Evolutionary conservation across 2,113 vertebrate species (phyloP).

Genomic region (Macquaria ambigua): DNA sequence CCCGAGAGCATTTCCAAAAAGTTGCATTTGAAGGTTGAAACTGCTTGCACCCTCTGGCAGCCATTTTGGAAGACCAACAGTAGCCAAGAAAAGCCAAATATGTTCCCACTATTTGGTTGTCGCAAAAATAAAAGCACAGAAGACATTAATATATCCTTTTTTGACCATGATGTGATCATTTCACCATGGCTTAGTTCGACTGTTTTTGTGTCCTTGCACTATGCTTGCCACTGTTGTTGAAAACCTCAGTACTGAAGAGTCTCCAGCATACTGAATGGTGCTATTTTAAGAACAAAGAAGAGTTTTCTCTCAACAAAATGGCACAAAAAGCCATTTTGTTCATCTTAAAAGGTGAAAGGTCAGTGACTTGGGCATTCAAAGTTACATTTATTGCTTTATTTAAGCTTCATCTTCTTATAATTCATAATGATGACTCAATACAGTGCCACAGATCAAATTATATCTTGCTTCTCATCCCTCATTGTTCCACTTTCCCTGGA

Average conservation of each 20-base stretch:
- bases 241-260: neutral
- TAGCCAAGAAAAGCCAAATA: neutral
- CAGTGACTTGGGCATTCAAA: neutral
- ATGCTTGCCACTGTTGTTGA: neutral
- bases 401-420: neutral
- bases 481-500: neutral
- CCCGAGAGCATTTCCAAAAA: neutral
- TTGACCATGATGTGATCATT: neutral
- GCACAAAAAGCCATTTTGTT: conserved; percentile 15
- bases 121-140: neutral
- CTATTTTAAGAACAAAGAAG: neutral
- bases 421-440: neutral
- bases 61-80: neutral
- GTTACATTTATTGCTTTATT: neutral
- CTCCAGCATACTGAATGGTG: neutral
- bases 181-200: neutral
- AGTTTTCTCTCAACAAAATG: conserved; percentile 6
- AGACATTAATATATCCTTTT: neutral
- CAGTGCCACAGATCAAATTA: neutral
- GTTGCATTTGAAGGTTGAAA: neutral
- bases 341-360: conserved; percentile 19
- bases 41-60: neutral
- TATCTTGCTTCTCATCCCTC: neutral
- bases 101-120: neutral
- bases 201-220: neutral